Evolutionary conservation across 1,140 invertebrate genomes (phyloP), one percentile per base, ranked within the genome.

Genomic region (Araneus ventricosus): DNA sequence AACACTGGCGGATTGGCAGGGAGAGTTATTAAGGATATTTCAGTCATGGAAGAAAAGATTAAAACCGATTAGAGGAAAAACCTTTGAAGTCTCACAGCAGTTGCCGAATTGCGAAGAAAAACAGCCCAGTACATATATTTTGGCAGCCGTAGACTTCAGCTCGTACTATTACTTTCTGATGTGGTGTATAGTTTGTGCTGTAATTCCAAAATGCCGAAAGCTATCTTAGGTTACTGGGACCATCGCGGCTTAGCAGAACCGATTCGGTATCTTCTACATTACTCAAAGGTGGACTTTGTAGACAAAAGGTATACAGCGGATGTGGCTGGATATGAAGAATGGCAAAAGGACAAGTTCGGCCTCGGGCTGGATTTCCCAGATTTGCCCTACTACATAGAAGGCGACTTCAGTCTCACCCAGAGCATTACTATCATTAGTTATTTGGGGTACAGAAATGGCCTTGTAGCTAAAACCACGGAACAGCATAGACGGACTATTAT

Each of bases 261-360:
- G 10, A 97, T 97, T 88, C 96, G 98, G 67, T 97, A 97, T 87
- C 94, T 98, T 1, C 95, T 98, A 0, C 96, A 96, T 75, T 97
- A 98, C 95, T 96, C 96, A 6, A 96, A 96, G 75, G 95, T 97
- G 27, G 96, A 97, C 39, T 98, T 97, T 94, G 97, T 97, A 94
- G 98, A 98, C 52, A 95, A 94, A 37, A 91, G 93, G 17, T 95
- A 95, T 86, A 94, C 94, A 0, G 45, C 45, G 2, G 45, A 52
- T 52, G 17, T 52, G 45, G 91, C 94, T 90, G 93, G 94, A 45
- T 45, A 52, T 2, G 27, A 63, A 20, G 59, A 30, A 17, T 95
- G 95, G 95, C 75, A 94, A 4, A 89, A 93, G 45, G 95, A 95
- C 7, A 95, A 95, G 92, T 94, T 94, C 37, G 94, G 80, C 14